phyloP scores from a whole-genome alignment of 2,888 invertebrate genomes.

The Chrysolina oricalcia region DNA sequence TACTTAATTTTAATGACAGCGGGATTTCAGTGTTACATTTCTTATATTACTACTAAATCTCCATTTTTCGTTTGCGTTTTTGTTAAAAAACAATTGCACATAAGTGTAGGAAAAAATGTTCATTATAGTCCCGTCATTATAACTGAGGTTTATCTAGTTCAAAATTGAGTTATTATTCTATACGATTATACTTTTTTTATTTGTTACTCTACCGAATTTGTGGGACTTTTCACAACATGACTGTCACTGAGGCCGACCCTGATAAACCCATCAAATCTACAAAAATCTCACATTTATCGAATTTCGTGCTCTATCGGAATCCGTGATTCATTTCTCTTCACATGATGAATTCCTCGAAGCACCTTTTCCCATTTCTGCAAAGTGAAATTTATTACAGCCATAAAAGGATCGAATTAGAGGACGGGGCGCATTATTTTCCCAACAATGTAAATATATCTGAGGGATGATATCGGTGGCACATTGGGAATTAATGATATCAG shows the following conservation, averaged over 20 bases:
- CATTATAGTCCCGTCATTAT: too few relatives aligned
- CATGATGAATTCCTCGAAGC: constrained; percentile 29
- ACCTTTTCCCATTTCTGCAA: constrained; percentile 28
- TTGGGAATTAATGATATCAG: constrained; percentile 52
- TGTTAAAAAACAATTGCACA: too few relatives aligned
- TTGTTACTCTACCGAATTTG: too few relatives aligned
- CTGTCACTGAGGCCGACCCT: neutral
- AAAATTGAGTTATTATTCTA: too few relatives aligned
- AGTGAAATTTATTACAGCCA: constrained; percentile 32
- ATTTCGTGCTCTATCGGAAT: constrained; percentile 14
- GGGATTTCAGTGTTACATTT: too few relatives aligned
- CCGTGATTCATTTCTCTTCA: constrained; percentile 18
- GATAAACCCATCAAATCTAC: neutral
- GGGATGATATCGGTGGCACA: constrained; percentile 49
- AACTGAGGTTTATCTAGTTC: too few relatives aligned
- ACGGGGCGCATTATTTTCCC: constrained; percentile 42
- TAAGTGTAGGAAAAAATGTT: too few relatives aligned
- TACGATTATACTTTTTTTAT: too few relatives aligned
- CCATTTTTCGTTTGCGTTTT: too few relatives aligned
- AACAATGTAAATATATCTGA: constrained; percentile 47
- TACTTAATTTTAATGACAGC: too few relatives aligned
- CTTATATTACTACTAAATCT: too few relatives aligned
- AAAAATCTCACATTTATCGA: constrained; percentile 7
- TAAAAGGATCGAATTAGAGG: constrained; percentile 33
- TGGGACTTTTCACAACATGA: too few relatives aligned